Evolutionary conservation across 1,140 invertebrate genomes (phyloP).

Genomic region (Drosophila albomicans): DNA sequence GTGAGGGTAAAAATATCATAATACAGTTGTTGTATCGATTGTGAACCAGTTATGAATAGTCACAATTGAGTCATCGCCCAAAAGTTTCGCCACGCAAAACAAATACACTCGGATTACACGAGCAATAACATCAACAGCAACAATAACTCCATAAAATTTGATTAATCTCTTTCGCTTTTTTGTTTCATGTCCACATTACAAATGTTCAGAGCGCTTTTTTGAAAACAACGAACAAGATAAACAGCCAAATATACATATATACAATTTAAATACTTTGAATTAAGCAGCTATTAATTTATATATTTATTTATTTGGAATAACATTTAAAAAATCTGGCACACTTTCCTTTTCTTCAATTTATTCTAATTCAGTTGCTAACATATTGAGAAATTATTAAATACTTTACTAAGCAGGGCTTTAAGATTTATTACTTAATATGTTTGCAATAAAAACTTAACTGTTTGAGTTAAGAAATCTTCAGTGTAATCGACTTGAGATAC

Average conservation of each 20-base stretch:
- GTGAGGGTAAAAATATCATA: conserved; percentile 3
- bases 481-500: too few species aligned
- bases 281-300: too few species aligned
- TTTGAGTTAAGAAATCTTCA: too few species aligned
- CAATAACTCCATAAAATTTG: conserved; percentile 5
- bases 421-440: too few species aligned
- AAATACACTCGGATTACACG: conserved; percentile 12
- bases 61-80: conserved; percentile 27
- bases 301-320: too few species aligned
- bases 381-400: too few species aligned
- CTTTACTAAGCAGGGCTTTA: too few species aligned
- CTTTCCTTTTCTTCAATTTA: too few species aligned
- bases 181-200: not conserved
- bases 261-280: too few species aligned
- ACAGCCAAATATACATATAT: not conserved
- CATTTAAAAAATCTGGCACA: too few species aligned
- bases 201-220: not conserved
- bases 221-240: not conserved
- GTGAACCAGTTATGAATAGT: conserved; percentile 21
- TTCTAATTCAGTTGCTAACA: too few species aligned
- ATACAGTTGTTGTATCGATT: conserved; percentile 35
- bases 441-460: too few species aligned
- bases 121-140: not conserved
- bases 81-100: not conserved
- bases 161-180: not conserved